These are phyloP conservation scores for Salarias fasciatus DNA, from an alignment of 2,797 vertebrate species.

Conservation along the genomic window DNA sequence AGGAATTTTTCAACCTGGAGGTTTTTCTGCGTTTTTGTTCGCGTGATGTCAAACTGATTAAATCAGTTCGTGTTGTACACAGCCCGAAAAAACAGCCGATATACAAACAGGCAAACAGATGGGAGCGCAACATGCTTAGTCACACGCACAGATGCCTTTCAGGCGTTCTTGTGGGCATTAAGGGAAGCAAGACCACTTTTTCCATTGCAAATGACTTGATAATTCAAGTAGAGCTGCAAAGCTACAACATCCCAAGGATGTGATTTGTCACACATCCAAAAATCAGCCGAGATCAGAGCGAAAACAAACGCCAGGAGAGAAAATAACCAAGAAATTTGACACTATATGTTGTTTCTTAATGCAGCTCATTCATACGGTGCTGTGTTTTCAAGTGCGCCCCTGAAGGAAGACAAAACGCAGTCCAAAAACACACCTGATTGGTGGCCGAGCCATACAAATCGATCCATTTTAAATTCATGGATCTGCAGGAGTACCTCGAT, in stretches of 20 bases:
- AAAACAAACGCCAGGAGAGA: background rate
- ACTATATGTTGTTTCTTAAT: conserved; percentile 4
- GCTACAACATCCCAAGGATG: conserved; percentile 14
- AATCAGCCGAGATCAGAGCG: conserved; percentile 6
- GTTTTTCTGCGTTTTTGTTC: conserved; percentile 12
- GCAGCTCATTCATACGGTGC: background rate
- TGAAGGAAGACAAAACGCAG: no score
- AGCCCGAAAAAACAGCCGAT: background rate
- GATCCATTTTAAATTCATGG: no score
- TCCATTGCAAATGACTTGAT: conserved; percentile 10
- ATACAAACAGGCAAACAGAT: conserved; percentile 37
- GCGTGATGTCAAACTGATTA: conserved; percentile 29
- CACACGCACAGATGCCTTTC: conserved; percentile 20
- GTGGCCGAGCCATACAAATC: no score
- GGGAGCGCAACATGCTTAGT: conserved; percentile 13
- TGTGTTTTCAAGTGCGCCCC: no score
- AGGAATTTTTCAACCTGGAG: conserved; percentile 6
- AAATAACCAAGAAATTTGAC: conserved; percentile 5
- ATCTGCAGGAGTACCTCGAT: no score
- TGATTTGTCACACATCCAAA: conserved; percentile 20
- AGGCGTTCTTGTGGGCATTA: conserved; percentile 3
- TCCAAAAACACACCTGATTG: no score
- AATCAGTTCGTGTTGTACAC: background rate
- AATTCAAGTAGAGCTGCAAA: conserved; percentile 33
- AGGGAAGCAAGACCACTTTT: conserved; percentile 14